Base-by-base conservation (phyloP, 2,888 invertebrate species). In the Saturnia pavonia region DNA sequence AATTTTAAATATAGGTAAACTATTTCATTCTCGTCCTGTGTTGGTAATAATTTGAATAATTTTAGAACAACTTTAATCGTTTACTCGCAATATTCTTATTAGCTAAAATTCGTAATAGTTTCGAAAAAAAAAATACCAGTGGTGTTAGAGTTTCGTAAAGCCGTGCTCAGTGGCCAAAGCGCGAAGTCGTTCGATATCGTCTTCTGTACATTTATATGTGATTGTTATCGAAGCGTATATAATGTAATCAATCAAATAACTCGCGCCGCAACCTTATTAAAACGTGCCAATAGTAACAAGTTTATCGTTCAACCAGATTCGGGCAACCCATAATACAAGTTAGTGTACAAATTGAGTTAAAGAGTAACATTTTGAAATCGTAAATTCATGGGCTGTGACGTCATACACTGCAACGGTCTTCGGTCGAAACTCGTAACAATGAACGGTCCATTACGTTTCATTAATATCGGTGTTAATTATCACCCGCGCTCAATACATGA, bases 91-190 rank as follows among this genome's bases (percentile, higher is more conserved):
- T 60, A 72, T 40, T 34, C 6, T 63, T 60, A 66, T 69, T 85
- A 85, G 78, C 85, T 91, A 88, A 88, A 82, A 91, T 89, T 91
- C 90, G 89, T 85, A 82, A 60, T 27, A 87, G 84, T 85, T 83
- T 84, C 75, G 70, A 72, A 70, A 54, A 54, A 57, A 57, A 54
- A 57, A 73, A 75, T 73, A 77, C 82, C 82, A 86, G 90, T 83
- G 89, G 88, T 88, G 87, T 91, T 84, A 86, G 93, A 93, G 93
- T 93, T 92, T 92, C 93, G 91, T 86, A 88, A 82, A 91, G 92
- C 93, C 93, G 93, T 94, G 93, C 91, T 90, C 80, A 88, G 84
- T 74, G 77, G 79, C 82, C 77, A 80, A 72, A 78, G 77, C 80
- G 78, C 76, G 78, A 75, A 79, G 75, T 71, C 74, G 73, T 74